Evolutionary conservation across 2,888 invertebrate species (phyloP).

Genomic region (Tuberolachnus salignus): DNA sequence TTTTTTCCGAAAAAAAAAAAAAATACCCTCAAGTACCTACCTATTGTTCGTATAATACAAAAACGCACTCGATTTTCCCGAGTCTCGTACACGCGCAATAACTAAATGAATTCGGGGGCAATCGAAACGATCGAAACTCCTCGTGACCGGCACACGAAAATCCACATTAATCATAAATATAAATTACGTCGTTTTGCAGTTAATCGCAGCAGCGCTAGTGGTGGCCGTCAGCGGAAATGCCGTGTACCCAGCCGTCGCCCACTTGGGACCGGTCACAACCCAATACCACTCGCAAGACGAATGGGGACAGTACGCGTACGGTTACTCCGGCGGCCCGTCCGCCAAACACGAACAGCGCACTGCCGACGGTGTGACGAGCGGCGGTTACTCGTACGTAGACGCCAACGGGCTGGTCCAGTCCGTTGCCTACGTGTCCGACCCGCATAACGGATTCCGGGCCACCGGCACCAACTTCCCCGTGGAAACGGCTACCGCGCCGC

Average conservation of each 20-base stretch:
- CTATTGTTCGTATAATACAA: no score
- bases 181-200: slow-evolving; percentile 2
- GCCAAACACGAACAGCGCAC: slow-evolving; percentile 62
- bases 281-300: slow-evolving; percentile 62
- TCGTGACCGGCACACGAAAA: no score
- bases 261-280: slow-evolving; percentile 53
- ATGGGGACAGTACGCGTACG: slow-evolving; percentile 62
- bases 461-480: slow-evolving; percentile 70
- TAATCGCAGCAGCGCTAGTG: slow-evolving; percentile 13
- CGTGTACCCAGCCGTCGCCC: slow-evolving; percentile 33
- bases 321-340: slow-evolving; percentile 61
- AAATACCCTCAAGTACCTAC: no score
- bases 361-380: slow-evolving; percentile 62
- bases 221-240: slow-evolving; percentile 23
- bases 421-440: slow-evolving; percentile 71
- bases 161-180: no score
- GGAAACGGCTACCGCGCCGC: not conserved
- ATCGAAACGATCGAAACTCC: no score
- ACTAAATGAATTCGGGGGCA: no score
- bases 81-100: no score
- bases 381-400: slow-evolving; percentile 73
- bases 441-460: slow-evolving; percentile 70
- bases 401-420: slow-evolving; percentile 71
- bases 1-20: no score
- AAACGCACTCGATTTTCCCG: no score